Conservation (phyloP, 53 echinoderm and acorn worm species). For the Henricia sp. region DNA sequence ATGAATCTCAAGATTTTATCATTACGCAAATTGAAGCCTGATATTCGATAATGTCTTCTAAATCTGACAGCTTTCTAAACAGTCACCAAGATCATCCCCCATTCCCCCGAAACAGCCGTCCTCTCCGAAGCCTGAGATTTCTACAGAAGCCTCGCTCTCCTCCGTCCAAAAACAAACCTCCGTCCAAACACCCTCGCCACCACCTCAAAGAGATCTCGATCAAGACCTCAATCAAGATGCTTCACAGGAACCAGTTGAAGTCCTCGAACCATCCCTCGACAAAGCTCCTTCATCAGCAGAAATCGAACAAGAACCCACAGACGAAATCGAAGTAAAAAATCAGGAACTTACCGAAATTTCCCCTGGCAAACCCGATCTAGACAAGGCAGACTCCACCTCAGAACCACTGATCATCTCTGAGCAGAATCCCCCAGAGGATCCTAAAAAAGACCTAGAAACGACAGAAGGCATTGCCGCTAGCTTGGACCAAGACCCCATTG, state of each 20-base stretch:
- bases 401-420: no score
- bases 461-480: no score
- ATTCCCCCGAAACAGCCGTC: conserved; percentile 33
- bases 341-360: neutral
- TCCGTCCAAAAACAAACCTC: conserved; percentile 34
- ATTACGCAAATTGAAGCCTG: no score
- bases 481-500: neutral
- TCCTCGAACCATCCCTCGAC: neutral
- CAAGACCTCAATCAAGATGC: neutral
- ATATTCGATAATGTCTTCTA: no score
- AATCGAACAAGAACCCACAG: neutral
- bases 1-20: no score
- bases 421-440: no score
- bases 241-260: neutral
- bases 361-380: neutral
- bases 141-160: conserved; percentile 13
- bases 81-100: conserved; percentile 48
- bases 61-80: conserved; percentile 31
- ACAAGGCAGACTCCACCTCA: neutral
- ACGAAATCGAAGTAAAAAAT: neutral
- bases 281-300: neutral
- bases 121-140: neutral
- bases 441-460: no score
- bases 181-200: conserved; percentile 17
- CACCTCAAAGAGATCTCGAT: neutral